Conservation (phyloP, 2,113 vertebrate species). For the mouse (Mus musculus) region DNA sequence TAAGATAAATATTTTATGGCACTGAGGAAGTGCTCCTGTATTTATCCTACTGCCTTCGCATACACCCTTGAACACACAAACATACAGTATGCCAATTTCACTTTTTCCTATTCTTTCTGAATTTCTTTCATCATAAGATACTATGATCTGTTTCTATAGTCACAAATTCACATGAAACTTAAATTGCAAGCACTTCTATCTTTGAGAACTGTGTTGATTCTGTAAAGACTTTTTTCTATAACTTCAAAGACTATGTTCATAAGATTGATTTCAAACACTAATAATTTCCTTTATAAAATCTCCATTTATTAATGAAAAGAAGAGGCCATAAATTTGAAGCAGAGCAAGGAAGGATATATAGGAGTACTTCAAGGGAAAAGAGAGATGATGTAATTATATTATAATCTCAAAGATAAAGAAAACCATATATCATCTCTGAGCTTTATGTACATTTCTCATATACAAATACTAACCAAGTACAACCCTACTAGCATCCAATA, state of each 20-base stretch:
- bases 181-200: background rate
- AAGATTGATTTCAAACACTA: conserved; percentile 20
- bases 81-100: background rate
- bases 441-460: background rate
- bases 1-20: background rate
- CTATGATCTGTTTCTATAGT: conserved; percentile 29
- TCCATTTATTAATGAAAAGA: background rate
- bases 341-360: background rate
- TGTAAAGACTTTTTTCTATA: background rate
- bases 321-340: background rate
- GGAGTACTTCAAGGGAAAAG: background rate
- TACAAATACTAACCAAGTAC: background rate
- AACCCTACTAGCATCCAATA: background rate
- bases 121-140: background rate
- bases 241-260: conserved; percentile 47
- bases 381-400: background rate
- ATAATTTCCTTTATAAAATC: conserved; percentile 45
- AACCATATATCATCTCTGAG: background rate
- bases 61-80: background rate
- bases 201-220: conserved; percentile 54
- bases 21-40: background rate
- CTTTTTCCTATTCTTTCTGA: conserved; percentile 35
- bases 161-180: conserved; percentile 11
- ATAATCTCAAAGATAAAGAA: background rate
- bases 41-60: background rate